Evolutionary conservation across 1,140 invertebrate species (phyloP), one percentile per base, ranked within the genome.

Genomic region (Drosophila azteca): DNA sequence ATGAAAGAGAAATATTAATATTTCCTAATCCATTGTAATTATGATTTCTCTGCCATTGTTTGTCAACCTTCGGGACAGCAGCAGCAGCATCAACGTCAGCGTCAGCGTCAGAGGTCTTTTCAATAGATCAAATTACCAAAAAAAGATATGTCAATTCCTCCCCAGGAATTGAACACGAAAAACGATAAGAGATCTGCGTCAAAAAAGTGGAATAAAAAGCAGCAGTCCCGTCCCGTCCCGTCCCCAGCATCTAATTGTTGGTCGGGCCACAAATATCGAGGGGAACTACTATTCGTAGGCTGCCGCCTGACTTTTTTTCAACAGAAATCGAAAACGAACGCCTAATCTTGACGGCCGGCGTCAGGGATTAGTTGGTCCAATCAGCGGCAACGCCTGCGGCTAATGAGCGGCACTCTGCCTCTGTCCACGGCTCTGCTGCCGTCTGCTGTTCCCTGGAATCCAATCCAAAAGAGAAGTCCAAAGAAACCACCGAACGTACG

Each of bases 11-110:
- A 53, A 67, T 83, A 84, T 83, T 88, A 88, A 88, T 88, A 88
- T 74, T 88, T 83, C 51, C 58, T 88, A 88, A 88, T 84, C 83
- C 83, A 79, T 88, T 88, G 83, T 89, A 88, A 88, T 89, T 88
- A 88, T 89, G 79, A 88, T 83, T 83, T 72, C 68, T 11, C 51
- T 35, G 24, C 54, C 60, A 71, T 81, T 87, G 78, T 87, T 71
- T 85, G 82, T 87, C 62, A 78, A 78, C 68, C 81, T 85, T 81
- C 81, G 73, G 68, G 53, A 58, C 55, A 55, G 50, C 62, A 74
- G 44, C 63, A 69, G 49, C 50, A 55, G 50, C 62, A 74, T 39
- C 63, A 69, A 43, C 50, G 49, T 20, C 31, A 74, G 44, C 63
- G 68, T 43, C 50, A 68, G 35, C 31, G 15, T 46, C 44, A 64